Conservation (phyloP, 1,140 invertebrate species). For the Condylostylus longicornis region DNA sequence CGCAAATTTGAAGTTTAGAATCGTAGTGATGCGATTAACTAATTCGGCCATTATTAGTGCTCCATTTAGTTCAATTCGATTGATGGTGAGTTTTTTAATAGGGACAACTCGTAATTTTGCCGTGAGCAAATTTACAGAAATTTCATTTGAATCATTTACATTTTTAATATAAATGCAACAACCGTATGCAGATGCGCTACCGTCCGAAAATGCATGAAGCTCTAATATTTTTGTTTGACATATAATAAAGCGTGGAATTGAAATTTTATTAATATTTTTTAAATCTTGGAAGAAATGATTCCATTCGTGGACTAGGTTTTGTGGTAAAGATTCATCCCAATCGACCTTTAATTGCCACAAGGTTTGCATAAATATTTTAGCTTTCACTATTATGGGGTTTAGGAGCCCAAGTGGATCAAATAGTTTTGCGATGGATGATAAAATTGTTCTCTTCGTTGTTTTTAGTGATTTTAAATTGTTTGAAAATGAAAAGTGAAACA, state of each 20-base stretch:
- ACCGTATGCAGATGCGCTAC: neutral
- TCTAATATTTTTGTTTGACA: no score
- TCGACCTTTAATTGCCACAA: constrained; percentile 16
- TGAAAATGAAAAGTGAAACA: constrained; percentile 8
- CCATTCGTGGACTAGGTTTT: constrained; percentile 9
- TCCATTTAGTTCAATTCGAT: constrained; percentile 7
- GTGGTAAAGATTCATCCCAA: constrained; percentile 27
- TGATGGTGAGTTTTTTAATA: constrained; percentile 4
- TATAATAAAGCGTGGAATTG: neutral
- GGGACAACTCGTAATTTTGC: constrained; percentile 1
- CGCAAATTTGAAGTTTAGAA: neutral
- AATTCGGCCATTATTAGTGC: neutral
- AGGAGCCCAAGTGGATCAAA: neutral
- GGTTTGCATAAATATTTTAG: constrained; percentile 18
- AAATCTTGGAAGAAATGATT: constrained; percentile 10
- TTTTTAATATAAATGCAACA: neutral
- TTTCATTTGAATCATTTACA: neutral
- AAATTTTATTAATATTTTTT: neutral
- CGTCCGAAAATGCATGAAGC: neutral
- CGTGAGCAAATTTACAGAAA: neutral
- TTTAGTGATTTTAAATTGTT: no score
- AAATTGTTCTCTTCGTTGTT: no score
- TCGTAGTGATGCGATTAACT: constrained; percentile 3
- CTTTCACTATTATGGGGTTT: neutral
- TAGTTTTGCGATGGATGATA: neutral